A percentile compares a stretch with the other conserved stretches of the same genome.
These are phyloP conservation scores for Heterocephalus glaber DNA, from an alignment of 2,113 vertebrate species.

Conservation along the genomic window DNA sequence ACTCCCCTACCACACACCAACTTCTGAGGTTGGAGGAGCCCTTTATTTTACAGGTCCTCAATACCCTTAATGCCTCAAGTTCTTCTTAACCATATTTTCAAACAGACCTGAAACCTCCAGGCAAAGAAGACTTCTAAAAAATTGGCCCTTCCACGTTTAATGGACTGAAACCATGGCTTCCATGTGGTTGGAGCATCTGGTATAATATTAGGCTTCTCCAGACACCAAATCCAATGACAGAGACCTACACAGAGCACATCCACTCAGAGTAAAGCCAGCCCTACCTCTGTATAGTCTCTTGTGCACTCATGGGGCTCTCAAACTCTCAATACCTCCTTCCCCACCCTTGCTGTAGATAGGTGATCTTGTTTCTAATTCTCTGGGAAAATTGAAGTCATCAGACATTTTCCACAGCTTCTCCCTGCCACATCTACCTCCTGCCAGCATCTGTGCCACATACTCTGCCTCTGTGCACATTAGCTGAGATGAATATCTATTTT, in stretches of 20 bases:
- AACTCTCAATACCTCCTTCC: not conserved
- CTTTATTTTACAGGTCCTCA: not conserved
- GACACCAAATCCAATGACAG: not conserved
- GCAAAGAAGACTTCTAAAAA: not conserved
- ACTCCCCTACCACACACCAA: not conserved
- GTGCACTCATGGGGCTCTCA: not conserved
- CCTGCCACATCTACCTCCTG: not conserved
- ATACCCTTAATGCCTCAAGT: not conserved
- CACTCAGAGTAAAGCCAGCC: not conserved
- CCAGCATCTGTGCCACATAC: not conserved
- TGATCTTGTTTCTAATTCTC: not conserved
- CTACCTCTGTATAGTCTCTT: too few relatives aligned
- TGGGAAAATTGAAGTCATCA: conserved; percentile 25
- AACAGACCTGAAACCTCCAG: not conserved
- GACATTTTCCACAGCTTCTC: not conserved
- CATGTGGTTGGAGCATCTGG: not conserved
- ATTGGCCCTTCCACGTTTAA: not conserved
- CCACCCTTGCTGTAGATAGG: not conserved
- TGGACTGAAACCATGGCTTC: not conserved
- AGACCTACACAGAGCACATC: not conserved
- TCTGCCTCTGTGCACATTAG: conserved; percentile 14
- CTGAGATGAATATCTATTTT: not conserved
- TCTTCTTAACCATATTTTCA: not conserved
- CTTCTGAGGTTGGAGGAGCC: not conserved
- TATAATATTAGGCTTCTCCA: not conserved